Base-by-base conservation (phyloP, 2,888 invertebrate species). In the Poecilus cupreus region DNA sequence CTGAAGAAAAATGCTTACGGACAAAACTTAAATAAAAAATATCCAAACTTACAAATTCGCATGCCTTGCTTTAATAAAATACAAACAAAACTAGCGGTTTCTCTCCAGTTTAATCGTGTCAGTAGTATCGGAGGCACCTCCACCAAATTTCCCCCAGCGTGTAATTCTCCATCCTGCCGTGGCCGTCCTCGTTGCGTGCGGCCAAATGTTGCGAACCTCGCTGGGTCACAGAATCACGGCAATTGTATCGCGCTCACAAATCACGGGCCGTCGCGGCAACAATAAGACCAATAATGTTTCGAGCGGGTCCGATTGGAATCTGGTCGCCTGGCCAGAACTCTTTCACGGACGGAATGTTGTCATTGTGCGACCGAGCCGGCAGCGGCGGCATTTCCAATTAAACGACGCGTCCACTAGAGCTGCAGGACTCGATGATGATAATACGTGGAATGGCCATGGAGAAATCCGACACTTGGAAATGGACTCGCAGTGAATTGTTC, bases 221-320 rank as follows among this genome's bases (percentile, higher is more conserved):
- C 13, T 26, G 46, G 43, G 64, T 43, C 46, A 39, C 22, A 16
- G 32, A n/a, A 70, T 32, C 72, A 46, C 13, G 49, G 49, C 57
- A 77, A 77, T 77, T 18, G 68, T 60, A 49, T 51, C 46, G 26
- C 22, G 68, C 70, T 13, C 54, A 76, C 75, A 76, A 76, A 76
- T 76, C 75, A 76, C 54, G 8, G 18, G 20, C 24, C 49, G 72
- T 54, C 54, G 26, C 20, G 43, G 20, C 43, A 80, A 80, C 80
- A 80, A 80, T 80, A 80, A 80, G 80, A 80, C 80, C 80, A 57
- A 80, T 80, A 80, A 74, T 57, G 80, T 70, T 54, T 39, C 39
- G 16, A 26, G 26, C 16, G 24, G 22, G 49, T n/a, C 46, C 74
- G 70, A 80, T 80, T 24, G 72, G 57, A 80, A 54, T 72, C 74